These are phyloP conservation scores for Takifugu ocellatus DNA, from an alignment of 2,797 vertebrate species.

Conservation along the genomic window DNA sequence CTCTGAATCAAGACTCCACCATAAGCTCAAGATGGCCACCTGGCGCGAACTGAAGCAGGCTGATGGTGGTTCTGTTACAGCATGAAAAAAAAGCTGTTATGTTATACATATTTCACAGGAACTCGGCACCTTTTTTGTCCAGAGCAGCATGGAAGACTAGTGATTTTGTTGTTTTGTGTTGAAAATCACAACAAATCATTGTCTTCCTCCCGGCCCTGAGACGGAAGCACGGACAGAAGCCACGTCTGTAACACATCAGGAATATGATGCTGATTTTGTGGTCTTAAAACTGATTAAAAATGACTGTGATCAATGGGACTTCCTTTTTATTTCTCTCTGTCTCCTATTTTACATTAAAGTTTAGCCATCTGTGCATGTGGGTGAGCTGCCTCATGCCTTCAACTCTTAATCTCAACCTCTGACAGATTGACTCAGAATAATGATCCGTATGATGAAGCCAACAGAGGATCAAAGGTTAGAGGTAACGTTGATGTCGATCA, in stretches of 20 bases:
- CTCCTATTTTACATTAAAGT: not conserved
- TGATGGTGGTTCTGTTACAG: too few relatives aligned
- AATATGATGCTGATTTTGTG: not conserved
- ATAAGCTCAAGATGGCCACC: too few relatives aligned
- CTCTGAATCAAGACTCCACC: too few relatives aligned
- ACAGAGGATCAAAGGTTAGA: conserved; percentile 18
- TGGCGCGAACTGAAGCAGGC: too few relatives aligned
- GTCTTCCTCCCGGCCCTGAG: conserved; percentile 83
- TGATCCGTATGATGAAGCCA: not conserved
- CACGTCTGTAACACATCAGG: not conserved
- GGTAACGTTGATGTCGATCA: conserved; percentile 26
- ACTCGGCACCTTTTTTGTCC: conserved; percentile 42
- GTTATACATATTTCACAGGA: not conserved
- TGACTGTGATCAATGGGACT: not conserved
- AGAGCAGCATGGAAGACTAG: conserved; percentile 93
- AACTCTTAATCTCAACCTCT: too few relatives aligned
- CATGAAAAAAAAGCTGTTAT: not conserved
- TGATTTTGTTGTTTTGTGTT: conserved; percentile 96
- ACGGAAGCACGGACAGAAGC: conserved; percentile 26
- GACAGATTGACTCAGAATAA: too few relatives aligned
- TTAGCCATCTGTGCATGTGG: not conserved
- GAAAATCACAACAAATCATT: conserved; percentile 88
- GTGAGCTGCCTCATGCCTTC: too few relatives aligned
- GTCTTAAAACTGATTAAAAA: not conserved
- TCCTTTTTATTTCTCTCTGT: not conserved